These are phyloP conservation scores for Pluvialis apricaria DNA, from an alignment of 2,113 vertebrate genomes.

Conservation along the genomic window DNA sequence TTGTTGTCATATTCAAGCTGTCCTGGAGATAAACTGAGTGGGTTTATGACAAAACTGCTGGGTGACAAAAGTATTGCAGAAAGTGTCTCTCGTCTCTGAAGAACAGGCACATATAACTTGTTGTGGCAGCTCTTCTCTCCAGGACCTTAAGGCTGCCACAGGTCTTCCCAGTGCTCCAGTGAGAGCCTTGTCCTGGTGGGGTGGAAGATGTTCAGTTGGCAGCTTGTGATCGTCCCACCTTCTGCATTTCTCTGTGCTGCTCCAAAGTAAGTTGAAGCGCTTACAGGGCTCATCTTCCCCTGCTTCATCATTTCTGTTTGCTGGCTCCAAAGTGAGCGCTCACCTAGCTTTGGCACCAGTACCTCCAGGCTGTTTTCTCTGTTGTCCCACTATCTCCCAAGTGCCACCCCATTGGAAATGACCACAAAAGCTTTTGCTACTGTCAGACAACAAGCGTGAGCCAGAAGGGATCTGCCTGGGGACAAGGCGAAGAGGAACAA, in stretches of 20 bases:
- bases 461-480: not conserved
- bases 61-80: not conserved
- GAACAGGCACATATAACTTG: not conserved
- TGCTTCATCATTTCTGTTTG: not conserved
- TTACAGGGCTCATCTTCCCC: not conserved
- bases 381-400: not conserved
- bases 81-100: not conserved
- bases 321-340: not conserved
- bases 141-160: not conserved
- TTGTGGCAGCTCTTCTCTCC: not conserved
- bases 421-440: not conserved
- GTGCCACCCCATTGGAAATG: not conserved
- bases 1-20: not conserved
- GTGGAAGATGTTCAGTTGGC: not conserved
- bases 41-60: not conserved
- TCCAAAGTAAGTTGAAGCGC: not conserved
- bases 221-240: not conserved
- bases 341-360: not conserved
- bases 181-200: not conserved
- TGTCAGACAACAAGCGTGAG: accelerated
- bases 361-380: not conserved
- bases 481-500: not conserved
- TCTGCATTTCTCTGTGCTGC: not conserved
- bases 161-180: not conserved
- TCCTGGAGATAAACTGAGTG: not conserved